Evolutionary conservation across 2,113 vertebrate genomes (phyloP).

Genomic region (Xiphophorus hellerii): DNA sequence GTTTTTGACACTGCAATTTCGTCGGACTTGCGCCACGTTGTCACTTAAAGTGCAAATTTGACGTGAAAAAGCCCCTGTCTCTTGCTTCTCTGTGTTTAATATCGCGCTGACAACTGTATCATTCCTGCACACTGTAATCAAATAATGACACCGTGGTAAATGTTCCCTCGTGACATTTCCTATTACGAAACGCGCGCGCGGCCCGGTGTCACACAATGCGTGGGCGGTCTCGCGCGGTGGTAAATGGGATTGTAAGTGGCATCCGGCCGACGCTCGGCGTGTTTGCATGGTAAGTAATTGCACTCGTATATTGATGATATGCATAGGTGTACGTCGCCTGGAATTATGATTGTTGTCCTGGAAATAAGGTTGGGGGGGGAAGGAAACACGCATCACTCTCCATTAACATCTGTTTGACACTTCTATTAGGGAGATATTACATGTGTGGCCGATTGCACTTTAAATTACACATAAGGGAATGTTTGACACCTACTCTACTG

Average conservation of each 20-base stretch:
- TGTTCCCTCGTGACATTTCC: conserved; percentile 76
- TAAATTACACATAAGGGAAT: background rate
- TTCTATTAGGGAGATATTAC: conserved; percentile 7
- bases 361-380: conserved; percentile 4
- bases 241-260: conserved; percentile 75
- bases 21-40: conserved; percentile 56
- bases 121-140: conserved; percentile 75
- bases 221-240: conserved; percentile 60
- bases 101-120: conserved; percentile 72
- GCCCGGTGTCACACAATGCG: conserved; percentile 64
- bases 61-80: conserved; percentile 53
- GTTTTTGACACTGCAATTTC: conserved; percentile 74
- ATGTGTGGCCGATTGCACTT: background rate
- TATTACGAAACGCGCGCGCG: conserved; percentile 76
- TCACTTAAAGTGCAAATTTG: conserved; percentile 73
- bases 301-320: conserved; percentile 56
- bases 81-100: conserved; percentile 67
- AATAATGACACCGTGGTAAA: conserved; percentile 73
- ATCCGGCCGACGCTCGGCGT: conserved; percentile 51
- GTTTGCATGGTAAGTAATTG: conserved; percentile 61
- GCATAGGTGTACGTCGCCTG: conserved; percentile 61
- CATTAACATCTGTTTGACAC: conserved; percentile 30
- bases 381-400: conserved; percentile 10
- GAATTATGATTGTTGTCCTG: conserved; percentile 50
- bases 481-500: background rate